These are phyloP conservation scores for Siniperca obscura DNA, from an alignment of 2,797 vertebrate genomes.

Conservation along the genomic window DNA sequence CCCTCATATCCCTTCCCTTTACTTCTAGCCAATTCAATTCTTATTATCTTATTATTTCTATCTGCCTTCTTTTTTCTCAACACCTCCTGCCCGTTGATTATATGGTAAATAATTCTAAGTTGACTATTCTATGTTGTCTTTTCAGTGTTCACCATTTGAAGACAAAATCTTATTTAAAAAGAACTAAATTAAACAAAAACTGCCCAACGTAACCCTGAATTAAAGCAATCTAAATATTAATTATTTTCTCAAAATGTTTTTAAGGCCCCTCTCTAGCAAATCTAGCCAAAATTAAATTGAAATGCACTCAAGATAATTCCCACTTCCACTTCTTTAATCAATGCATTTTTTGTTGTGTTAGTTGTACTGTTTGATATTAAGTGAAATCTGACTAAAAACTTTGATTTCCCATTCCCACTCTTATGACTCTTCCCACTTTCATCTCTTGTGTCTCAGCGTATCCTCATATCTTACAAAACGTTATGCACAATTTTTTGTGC, in stretches of 20 bases:
- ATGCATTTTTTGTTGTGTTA: too few relatives aligned
- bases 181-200: neutral
- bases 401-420: neutral
- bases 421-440: neutral
- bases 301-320: neutral
- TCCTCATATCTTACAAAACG: too few relatives aligned
- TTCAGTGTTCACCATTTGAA: too few relatives aligned
- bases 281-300: neutral
- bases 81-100: neutral
- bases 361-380: neutral
- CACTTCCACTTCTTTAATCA: neutral
- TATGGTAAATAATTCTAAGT: neutral
- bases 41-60: too few relatives aligned
- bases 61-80: neutral
- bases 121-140: neutral
- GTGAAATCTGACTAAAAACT: neutral
- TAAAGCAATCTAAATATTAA: neutral
- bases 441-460: too few relatives aligned
- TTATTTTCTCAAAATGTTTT: neutral
- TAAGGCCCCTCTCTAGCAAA: neutral
- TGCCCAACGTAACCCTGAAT: neutral
- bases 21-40: neutral
- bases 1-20: neutral
- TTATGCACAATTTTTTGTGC: too few relatives aligned
- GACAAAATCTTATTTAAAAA: neutral